Evolutionary conservation across 2,888 invertebrate species (phyloP), one percentile per base, ranked within the genome.

Genomic region (Coelogynopora nodosa): DNA sequence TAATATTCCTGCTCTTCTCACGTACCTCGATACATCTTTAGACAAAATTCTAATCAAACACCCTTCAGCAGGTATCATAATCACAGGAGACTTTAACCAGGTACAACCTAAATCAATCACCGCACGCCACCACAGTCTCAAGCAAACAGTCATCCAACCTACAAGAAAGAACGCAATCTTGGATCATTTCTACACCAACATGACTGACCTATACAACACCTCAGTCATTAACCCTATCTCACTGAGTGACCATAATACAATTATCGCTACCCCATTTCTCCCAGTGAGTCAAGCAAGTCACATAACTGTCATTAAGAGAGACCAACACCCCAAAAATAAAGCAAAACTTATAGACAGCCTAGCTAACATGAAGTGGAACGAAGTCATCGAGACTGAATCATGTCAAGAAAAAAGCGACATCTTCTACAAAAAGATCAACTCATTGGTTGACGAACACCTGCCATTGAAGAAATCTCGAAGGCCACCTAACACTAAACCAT

Each of bases 211-310:
- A 49, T 49, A 49, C 49, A 23, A 74, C 74, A 74, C 27, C 74
- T 74, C 23, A 74, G 74, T 74, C 74, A 74, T 74, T 74, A 74
- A 74, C 74, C 74, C 74, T 23, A 74, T 74, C 74, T 74, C 74
- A 74, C 27, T 74, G 74, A 74, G 74, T 74, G 74, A 74, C 74
- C 74, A 74, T 74, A 74, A 74, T 74, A 74, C 74, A 74, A 74
- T 74, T 23, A 74, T 74, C 74, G 74, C 74, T 74, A 74, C 74
- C 74, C 74, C 74, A 74, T 13, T 23, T 74, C 74, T 26, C 74
- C 74, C 18, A 74, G 74, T 74, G 74, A 13, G 74, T 74, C 74
- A 74, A 74, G 74, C 74, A 74, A 74, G 74, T 74, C 74, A 74
- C 74, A 74, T 74, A 74, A 74, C 74, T 74, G 27, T 74, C 74